Percentiles rank a stretch among this genome's conserved stretches.
Evolutionary conservation across 2,113 vertebrate species (phyloP).

Genomic region (Malurus cyaneus): DNA sequence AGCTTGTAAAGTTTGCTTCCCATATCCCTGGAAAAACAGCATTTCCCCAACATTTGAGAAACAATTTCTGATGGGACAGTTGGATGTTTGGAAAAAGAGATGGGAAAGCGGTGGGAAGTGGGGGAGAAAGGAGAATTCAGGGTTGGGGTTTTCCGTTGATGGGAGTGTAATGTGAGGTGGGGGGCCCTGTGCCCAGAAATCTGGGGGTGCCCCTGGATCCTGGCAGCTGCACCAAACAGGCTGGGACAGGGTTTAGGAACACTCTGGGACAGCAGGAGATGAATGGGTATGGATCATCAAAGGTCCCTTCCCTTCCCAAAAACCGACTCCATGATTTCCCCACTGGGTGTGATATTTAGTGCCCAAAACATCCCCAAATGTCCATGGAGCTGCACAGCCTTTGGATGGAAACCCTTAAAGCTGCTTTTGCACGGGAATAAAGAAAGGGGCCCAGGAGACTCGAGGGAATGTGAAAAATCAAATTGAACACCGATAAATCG

Average conservation of each 20-base stretch:
- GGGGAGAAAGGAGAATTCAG: too few relatives aligned
- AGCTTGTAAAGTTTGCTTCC: neutral
- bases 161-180: neutral
- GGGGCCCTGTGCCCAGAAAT: neutral
- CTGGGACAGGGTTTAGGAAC: neutral
- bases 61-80: neutral
- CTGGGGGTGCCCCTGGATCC: neutral
- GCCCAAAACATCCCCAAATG: neutral
- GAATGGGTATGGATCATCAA: neutral
- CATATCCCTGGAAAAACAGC: conserved; percentile 16
- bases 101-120: rapidly evolving
- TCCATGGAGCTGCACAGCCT: neutral
- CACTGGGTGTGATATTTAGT: neutral
- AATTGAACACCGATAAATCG: too few relatives aligned
- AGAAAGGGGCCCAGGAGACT: rapidly evolving
- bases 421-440: neutral
- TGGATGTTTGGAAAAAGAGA: neutral
- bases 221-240: neutral
- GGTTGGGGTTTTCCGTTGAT: too few relatives aligned
- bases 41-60: neutral
- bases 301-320: neutral
- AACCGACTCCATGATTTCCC: neutral
- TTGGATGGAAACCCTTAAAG: neutral
- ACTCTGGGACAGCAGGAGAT: neutral
- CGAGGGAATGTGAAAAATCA: neutral